Percentiles rank a stretch among this genome's conserved stretches.
Evolutionary conservation across 2,113 vertebrate genomes (phyloP).

Genomic region (Sylvilagus bachmani): DNA sequence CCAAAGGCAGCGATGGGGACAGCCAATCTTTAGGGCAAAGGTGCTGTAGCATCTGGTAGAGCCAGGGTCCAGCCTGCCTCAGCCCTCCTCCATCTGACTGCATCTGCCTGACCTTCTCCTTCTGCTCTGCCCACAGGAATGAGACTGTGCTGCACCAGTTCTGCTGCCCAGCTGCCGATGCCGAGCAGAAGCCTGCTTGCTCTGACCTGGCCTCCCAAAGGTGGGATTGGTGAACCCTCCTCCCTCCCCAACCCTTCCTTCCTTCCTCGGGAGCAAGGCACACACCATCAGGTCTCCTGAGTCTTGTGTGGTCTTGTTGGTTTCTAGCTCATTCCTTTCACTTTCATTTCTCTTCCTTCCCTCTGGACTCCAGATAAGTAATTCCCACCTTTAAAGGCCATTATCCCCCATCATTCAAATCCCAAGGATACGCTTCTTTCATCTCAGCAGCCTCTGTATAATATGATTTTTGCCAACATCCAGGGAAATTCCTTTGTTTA

Average conservation of each 20-base stretch:
- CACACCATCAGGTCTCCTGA: not conserved
- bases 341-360: not conserved
- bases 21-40: not conserved
- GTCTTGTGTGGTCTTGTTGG: not conserved
- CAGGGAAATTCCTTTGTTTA: not conserved
- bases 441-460: not conserved
- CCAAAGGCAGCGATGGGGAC: not conserved
- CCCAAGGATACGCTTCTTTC: not conserved
- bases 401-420: not conserved
- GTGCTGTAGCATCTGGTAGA: no score
- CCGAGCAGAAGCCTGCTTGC: constrained; percentile 92
- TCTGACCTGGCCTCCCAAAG: constrained; percentile 86
- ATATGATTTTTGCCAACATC: not conserved
- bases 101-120: constrained; percentile 44
- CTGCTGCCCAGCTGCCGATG: constrained; percentile 97
- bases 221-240: constrained; percentile 79
- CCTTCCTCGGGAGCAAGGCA: not conserved
- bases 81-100: no score
- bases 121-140: constrained; percentile 91
- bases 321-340: not conserved
- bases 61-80: not conserved
- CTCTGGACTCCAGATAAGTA: not conserved
- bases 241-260: not conserved
- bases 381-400: not conserved
- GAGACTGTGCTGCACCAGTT: constrained; percentile 99